Conservation (phyloP, 2,888 invertebrate genomes). For the Tenthredo livida region DNA sequence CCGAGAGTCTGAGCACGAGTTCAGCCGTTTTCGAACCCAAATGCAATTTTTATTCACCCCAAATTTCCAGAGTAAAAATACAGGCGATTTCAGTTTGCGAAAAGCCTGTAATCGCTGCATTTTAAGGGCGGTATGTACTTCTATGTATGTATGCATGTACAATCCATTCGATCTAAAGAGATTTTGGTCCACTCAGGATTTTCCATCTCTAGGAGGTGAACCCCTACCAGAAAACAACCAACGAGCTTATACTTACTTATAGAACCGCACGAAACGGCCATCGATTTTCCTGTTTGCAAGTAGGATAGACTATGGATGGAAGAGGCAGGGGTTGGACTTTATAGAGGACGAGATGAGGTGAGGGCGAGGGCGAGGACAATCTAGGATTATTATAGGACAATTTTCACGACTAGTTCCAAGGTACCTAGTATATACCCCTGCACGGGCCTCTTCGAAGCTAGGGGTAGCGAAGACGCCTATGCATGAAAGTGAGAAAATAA, state of each 20-base stretch:
- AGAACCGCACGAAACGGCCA: conserved; percentile 37
- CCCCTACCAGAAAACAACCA: neutral
- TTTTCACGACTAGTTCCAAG: neutral
- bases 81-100: neutral
- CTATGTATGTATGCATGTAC: too few relatives aligned
- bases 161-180: neutral
- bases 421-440: neutral
- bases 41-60: neutral
- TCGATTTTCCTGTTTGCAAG: conserved; percentile 42
- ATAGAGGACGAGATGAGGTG: conserved; percentile 8
- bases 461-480: neutral
- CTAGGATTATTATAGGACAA: conserved; percentile 30
- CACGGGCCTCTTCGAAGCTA: neutral
- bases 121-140: neutral
- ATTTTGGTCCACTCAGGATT: neutral
- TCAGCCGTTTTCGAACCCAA: neutral
- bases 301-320: neutral
- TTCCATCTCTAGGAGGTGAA: neutral
- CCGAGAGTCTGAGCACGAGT: neutral
- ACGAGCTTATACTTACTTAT: conserved; percentile 11
- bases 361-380: conserved; percentile 1
- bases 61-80: neutral
- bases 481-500: neutral
- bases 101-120: neutral
- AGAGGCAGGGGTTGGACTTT: neutral